A percentile compares a stretch with the other conserved stretches of the same genome.
phyloP scores from a whole-genome alignment of 2,888 invertebrate genomes.

The Leucophenga maculata region DNA sequence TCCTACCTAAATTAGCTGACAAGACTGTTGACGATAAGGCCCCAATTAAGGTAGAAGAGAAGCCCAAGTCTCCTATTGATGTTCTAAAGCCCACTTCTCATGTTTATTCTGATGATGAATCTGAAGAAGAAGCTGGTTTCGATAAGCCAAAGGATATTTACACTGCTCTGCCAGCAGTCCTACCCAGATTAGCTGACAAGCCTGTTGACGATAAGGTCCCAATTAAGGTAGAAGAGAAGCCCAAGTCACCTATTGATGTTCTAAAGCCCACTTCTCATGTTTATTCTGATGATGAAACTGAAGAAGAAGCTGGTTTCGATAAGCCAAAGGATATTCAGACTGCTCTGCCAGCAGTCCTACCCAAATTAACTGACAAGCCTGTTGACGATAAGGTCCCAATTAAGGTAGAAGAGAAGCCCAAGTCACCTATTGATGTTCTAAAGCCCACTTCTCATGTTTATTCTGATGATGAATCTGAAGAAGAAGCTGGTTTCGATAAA shows the following conservation, averaged over 20 bases:
- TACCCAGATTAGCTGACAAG: no score
- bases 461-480: conserved; percentile 1
- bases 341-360: background rate
- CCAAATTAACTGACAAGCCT: no score
- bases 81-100: no score
- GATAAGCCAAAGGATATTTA: no score
- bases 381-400: background rate
- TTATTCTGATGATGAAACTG: background rate
- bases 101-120: no score
- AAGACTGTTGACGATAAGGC: no score
- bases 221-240: background rate
- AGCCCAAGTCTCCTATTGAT: no score
- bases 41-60: conserved; percentile 18
- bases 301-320: no score
- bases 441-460: background rate
- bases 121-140: no score
- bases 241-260: background rate
- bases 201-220: no score
- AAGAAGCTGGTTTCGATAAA: background rate
- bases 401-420: conserved; percentile 7
- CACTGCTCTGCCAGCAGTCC: no score
- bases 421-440: background rate
- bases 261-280: background rate
- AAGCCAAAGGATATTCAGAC: background rate
- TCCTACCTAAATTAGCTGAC: no score